Percentiles rank a stretch among this genome's conserved stretches.
These are phyloP conservation scores for Gymnothorax javanicus DNA, from an alignment of 2,797 vertebrate genomes.

Conservation along the genomic window DNA sequence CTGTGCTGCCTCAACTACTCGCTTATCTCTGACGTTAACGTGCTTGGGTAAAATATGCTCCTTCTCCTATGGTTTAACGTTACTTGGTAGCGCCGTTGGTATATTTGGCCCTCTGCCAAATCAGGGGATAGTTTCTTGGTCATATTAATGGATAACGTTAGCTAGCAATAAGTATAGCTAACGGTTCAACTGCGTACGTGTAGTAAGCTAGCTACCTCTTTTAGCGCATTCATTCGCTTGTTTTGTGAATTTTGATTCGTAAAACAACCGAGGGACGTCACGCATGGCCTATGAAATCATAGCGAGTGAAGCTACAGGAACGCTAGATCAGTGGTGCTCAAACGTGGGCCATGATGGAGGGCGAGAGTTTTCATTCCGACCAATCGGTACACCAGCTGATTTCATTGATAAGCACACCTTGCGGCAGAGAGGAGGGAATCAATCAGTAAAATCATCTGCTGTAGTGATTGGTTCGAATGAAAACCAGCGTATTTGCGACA, in stretches of 20 bases:
- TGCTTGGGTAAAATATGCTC: slow-evolving; percentile 15
- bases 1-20: background rate
- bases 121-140: background rate
- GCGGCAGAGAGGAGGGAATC: too few species aligned
- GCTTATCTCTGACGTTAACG: background rate
- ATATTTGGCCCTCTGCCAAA: slow-evolving; percentile 20
- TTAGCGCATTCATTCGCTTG: background rate
- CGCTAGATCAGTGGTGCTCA: too few species aligned
- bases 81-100: background rate
- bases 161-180: slow-evolving; percentile 6
- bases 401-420: too few species aligned
- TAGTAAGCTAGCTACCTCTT: background rate
- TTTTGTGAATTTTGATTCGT: background rate
- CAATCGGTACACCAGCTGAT: too few species aligned
- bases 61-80: slow-evolving; percentile 17
- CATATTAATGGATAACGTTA: too few species aligned
- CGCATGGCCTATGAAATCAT: background rate
- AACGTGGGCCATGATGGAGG: too few species aligned
- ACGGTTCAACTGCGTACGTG: background rate
- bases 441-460: too few species aligned
- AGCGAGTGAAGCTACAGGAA: background rate
- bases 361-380: too few species aligned
- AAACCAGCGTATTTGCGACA: too few species aligned
- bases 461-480: too few species aligned
- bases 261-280: background rate